Evolutionary conservation across 2,888 invertebrate species (phyloP), one percentile per base, ranked within the genome.

Genomic region (Cloeon dipterum): DNA sequence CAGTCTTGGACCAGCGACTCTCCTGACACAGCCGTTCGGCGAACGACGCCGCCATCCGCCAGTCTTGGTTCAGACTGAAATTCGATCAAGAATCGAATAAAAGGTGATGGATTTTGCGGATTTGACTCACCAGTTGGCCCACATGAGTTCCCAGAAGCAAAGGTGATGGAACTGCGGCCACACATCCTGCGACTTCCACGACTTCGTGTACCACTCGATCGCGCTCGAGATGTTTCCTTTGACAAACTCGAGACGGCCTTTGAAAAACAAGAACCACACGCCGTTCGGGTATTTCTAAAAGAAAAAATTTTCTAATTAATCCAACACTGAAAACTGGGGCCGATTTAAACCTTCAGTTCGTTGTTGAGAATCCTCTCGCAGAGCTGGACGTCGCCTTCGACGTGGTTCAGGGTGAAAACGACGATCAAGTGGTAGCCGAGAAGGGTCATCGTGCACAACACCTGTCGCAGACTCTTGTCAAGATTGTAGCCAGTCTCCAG

Each of bases 131-230:
- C 78, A 73, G 50, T 81, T 71, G 2, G 81, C 71, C 88, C 88
- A 91, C 64, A 88, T 70, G 23, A 91, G 63, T 53, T 93, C 93
- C 93, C 93, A 94, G 53, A 72, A 88, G 54, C 89, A 88, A 3
- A 91, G 58, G 52, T 91, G 86, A 52, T 86, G 85, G 54, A 93
- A 86, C 55, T 91, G 89, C 1, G 73, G 70, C 85, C 89, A 91
- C 33, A 78, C 63, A 41, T 70, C 60, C 51, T 89, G 88, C 3
- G 79, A 79, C 42, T 70, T 66, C 61, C 85, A 76, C 0, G 86
- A 83, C 45, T 67, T 70, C 41, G 70, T 70, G 59, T 89, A 89
- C 60, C 74, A 82, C 11, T 57, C 54, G 26, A 79, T 65, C 11
- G 81, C 74, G 20, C 67, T 62, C 16, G 70, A 66, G 32, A 85